phyloP scores from a whole-genome alignment of 2,797 vertebrate species.

The Paratrypauchen microcephalus region DNA sequence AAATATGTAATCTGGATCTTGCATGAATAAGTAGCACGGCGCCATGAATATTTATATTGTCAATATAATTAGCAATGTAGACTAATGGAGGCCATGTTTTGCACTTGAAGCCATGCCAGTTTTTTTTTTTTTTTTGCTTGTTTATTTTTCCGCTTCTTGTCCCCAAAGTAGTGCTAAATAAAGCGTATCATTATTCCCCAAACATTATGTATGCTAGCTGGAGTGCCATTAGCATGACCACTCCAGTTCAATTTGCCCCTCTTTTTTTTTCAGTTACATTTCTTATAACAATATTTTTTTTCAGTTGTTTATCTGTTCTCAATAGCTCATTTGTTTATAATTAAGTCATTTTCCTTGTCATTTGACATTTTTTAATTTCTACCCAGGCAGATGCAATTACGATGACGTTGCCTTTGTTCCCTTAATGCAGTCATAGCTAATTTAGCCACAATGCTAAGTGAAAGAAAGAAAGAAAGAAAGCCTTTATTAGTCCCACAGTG shows the following conservation, averaged over 20 bases:
- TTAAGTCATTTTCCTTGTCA: conserved; percentile 49
- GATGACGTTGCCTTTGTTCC: conserved; percentile 38
- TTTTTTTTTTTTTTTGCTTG: conserved; percentile 46
- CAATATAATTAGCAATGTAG: conserved; percentile 82
- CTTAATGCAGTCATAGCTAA: conserved; percentile 28
- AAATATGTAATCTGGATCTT: conserved; percentile 59
- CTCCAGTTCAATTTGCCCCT: conserved; percentile 51
- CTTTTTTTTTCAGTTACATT: conserved; percentile 38
- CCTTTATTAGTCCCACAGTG: no score
- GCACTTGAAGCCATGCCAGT: conserved; percentile 78
- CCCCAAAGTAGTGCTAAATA: conserved; percentile 74
- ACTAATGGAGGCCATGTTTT: conserved; percentile 81
- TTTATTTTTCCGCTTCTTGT: conserved; percentile 75
- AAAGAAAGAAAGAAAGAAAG: no score
- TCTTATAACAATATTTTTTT: conserved; percentile 38
- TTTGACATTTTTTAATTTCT: conserved; percentile 56
- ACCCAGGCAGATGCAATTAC: conserved; percentile 34
- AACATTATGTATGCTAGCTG: conserved; percentile 54
- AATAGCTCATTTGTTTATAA: conserved; percentile 56
- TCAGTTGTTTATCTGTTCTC: conserved; percentile 20
- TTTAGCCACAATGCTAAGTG: conserved; percentile 20
- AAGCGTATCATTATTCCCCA: conserved; percentile 73
- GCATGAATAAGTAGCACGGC: conserved; percentile 76
- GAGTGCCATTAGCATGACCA: conserved; percentile 47
- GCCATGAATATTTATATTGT: conserved; percentile 84